Base-by-base conservation (phyloP, 2,797 vertebrate genomes). In the Pagetopsis macropterus region DNA sequence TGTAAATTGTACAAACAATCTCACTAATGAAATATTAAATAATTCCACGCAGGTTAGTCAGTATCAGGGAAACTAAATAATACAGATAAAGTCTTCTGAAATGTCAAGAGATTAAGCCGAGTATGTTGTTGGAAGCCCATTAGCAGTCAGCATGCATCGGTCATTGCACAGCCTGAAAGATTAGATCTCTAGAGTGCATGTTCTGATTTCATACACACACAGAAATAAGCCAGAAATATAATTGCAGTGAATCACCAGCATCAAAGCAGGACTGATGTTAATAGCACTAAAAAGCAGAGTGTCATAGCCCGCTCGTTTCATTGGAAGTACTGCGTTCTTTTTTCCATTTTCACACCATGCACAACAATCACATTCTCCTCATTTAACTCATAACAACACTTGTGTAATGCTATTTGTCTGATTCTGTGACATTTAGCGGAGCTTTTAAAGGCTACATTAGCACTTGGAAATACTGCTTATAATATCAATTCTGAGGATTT, bases 201-300 rank as follows among this genome's bases (percentile, higher is more conserved):
- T 44, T 82, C 70, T 10, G 57, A 65, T 76, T 76, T 81, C 17
- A 79, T 73, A 61, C 79, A 72, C 78, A 70, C 60, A 86, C 55
- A 78, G 57, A 78, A 71, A 83, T 3, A 76, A 76, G 67, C 61
- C 72, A 65, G 45, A 78, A 52, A 63, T 57, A 48, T 40, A 74
- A 79, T 8, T 41, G 79, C 60, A 31, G 62, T 62, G 62, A 86
- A 72, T 72, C 57, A 86, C 69, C 65, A 84, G 79, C 80, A 70
- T 81, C 65, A 88, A 88, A 91, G 87, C 84, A 85, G 85, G 70
- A 79, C 48, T 65, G 64, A 84, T 65, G 72, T 83, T 86, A 84
- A 81, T 56, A 76, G 85, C 85, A 72, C 58, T 81, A 80, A 79
- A 68, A 75, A 84, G 83, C 72, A 67, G 60, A 75, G 64, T 56